These are phyloP conservation scores for Orgyia antiqua DNA, from an alignment of 2,888 invertebrate species.

Conservation along the genomic window DNA sequence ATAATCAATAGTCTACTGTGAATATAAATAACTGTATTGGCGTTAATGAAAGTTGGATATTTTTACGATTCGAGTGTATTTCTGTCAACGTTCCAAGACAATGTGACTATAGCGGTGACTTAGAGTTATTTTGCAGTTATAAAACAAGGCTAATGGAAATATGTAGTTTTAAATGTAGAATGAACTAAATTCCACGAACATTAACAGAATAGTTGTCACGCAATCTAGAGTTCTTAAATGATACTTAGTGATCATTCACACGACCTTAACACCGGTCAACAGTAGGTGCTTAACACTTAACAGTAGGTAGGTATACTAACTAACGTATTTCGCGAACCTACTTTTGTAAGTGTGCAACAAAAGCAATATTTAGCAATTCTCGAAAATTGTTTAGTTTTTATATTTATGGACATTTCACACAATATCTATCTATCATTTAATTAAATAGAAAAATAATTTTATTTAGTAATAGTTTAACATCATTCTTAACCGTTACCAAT, in stretches of 20 bases:
- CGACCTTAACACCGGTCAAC: not conserved
- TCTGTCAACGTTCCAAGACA: not conserved
- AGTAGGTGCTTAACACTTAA: too few species aligned
- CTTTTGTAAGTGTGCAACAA: too few species aligned
- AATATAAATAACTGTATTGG: constrained; percentile 18
- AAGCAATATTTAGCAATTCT: too few species aligned
- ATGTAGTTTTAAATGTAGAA: constrained; percentile 1
- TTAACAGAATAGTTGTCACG: constrained; percentile 10
- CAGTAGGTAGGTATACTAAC: too few species aligned
- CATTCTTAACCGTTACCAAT: too few species aligned
- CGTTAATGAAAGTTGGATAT: constrained; percentile 24
- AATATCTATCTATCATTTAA: too few species aligned
- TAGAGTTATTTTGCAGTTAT: not conserved
- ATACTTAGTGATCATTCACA: constrained; percentile 5
- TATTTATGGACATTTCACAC: too few species aligned
- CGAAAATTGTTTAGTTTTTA: too few species aligned
- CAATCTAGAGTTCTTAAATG: constrained; percentile 7
- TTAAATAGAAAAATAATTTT: too few species aligned
- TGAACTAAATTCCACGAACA: constrained; percentile 4
- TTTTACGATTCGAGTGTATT: constrained; percentile 8
- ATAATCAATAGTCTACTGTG: constrained; percentile 23
- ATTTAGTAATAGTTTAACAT: too few species aligned
- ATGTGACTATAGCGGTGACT: not conserved
- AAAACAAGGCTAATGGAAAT: constrained; percentile 2
- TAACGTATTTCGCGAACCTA: too few species aligned